A percentile compares a stretch with the other conserved stretches of the same genome.
Evolutionary conservation across 2,797 vertebrate genomes (phyloP).

Genomic region (Xerus rutilus): DNA sequence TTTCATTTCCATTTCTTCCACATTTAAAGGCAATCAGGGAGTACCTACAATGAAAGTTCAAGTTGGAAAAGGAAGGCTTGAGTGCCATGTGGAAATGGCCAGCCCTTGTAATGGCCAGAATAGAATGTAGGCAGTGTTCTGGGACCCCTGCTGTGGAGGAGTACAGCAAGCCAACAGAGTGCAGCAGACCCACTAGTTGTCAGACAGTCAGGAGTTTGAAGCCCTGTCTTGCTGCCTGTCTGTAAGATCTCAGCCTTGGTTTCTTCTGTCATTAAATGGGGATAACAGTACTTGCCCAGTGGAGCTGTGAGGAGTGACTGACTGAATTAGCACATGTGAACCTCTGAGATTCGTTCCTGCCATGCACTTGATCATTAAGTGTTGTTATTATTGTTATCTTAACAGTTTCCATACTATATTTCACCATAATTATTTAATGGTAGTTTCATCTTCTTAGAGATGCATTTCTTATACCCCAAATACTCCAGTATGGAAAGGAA

Average conservation of each 20-base stretch:
- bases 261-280: background rate
- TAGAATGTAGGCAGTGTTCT: background rate
- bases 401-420: background rate
- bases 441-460: background rate
- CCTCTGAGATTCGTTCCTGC: background rate
- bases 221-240: background rate
- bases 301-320: background rate
- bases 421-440: background rate
- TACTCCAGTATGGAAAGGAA: constrained; percentile 3
- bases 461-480: background rate
- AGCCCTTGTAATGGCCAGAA: background rate
- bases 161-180: background rate
- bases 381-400: background rate
- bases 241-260: background rate
- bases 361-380: background rate
- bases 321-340: background rate
- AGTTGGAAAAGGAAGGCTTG: background rate
- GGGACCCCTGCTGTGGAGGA: background rate
- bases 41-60: background rate
- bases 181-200: background rate
- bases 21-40: background rate
- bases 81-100: background rate
- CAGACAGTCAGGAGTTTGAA: background rate
- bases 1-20: background rate
- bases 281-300: background rate